Conservation (phyloP, 2,888 invertebrate genomes). For the Amitus sp. region DNA sequence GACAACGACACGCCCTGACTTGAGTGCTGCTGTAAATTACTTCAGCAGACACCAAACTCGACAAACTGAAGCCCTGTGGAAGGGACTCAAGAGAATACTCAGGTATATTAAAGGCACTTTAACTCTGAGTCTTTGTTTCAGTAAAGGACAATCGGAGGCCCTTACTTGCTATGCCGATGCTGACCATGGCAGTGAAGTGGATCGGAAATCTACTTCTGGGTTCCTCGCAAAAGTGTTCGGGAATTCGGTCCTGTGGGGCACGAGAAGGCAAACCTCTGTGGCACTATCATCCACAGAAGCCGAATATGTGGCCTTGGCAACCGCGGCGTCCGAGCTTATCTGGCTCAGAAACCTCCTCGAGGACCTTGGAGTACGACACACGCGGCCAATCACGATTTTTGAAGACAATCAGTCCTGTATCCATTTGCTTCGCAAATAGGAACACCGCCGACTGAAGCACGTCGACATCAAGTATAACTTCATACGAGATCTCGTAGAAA, state of each 20-base stretch:
- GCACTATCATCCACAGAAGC: constrained; percentile 47
- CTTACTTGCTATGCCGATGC: no score
- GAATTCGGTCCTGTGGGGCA: constrained; percentile 45
- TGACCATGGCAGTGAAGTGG: neutral
- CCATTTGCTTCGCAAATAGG: constrained; percentile 19
- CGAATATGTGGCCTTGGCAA: constrained; percentile 49
- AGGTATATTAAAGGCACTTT: constrained; percentile 25
- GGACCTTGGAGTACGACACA: constrained; percentile 39
- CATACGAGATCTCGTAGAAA: constrained; percentile 12
- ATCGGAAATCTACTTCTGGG: constrained; percentile 48
- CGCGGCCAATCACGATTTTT: constrained; percentile 19
- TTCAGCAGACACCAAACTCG: constrained; percentile 24
- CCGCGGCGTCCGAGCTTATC: constrained; percentile 42
- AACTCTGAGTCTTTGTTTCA: constrained; percentile 15
- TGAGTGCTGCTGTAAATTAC: constrained; percentile 22
- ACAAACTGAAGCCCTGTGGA: constrained; percentile 28
- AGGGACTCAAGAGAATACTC: constrained; percentile 22
- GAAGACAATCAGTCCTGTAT: constrained; percentile 45
- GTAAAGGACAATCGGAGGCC: no score
- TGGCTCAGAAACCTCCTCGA: constrained; percentile 45
- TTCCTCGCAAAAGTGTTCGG: constrained; percentile 45
- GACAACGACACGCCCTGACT: constrained; percentile 26
- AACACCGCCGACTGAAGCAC: constrained; percentile 29
- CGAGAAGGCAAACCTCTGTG: constrained; percentile 49
- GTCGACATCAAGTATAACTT: constrained; percentile 25